Conservation (phyloP, 1,140 invertebrate genomes). For the Archivesica marissinica region DNA sequence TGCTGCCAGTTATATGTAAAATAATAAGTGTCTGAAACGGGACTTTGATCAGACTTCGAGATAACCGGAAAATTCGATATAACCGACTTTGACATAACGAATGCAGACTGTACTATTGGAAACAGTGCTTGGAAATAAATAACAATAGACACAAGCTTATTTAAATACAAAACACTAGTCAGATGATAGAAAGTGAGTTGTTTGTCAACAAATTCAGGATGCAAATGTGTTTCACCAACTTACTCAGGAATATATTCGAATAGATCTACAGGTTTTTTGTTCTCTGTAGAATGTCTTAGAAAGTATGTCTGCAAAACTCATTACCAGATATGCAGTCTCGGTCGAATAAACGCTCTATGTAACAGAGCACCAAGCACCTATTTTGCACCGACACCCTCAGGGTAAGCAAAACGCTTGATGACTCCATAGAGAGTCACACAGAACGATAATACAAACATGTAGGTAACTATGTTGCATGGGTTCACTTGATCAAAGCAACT, state of each 20-base stretch:
- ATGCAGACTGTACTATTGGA: no score
- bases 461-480: slow-evolving; percentile 53
- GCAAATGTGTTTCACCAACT: neutral
- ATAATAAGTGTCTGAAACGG: no score
- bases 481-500: slow-evolving; percentile 48
- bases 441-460: slow-evolving; percentile 59
- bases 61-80: no score
- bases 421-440: slow-evolving; percentile 11
- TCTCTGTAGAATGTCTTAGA: neutral
- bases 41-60: no score
- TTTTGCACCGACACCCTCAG: slow-evolving; percentile 45
- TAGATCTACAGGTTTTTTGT: neutral
- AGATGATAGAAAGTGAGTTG: neutral
- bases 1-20: no score
- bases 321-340: slow-evolving; percentile 42
- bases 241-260: neutral
- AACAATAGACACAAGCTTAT: no score
- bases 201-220: neutral
- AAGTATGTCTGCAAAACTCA: slow-evolving; percentile 34
- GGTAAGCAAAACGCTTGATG: slow-evolving; percentile 59
- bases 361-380: slow-evolving; percentile 34
- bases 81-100: no score
- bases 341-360: slow-evolving; percentile 52
- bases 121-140: no score
- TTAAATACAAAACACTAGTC: no score